Evolutionary conservation across 2,888 invertebrate species (phyloP).

Genomic region (Catocala fraxini): DNA sequence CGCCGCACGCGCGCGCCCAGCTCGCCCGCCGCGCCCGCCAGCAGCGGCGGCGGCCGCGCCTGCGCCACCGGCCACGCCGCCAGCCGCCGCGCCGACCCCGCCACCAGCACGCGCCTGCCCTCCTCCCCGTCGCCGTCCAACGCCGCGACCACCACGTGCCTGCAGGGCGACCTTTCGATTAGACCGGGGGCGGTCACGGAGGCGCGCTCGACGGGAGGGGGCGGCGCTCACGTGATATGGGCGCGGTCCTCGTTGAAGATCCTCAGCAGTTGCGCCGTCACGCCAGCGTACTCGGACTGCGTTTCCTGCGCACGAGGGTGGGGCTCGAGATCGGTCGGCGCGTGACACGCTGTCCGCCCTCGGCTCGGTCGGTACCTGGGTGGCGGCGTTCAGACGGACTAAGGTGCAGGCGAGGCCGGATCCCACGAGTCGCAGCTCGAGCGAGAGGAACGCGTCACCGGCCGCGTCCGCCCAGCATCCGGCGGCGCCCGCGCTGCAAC

Average conservation of each 20-base stretch:
- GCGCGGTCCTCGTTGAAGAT: slow-evolving; percentile 72
- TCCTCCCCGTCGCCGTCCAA: slow-evolving; percentile 29
- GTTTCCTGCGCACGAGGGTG: slow-evolving; percentile 58
- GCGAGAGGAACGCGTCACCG: slow-evolving; percentile 64
- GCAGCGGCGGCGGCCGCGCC: slow-evolving; percentile 45
- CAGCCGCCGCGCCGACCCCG: slow-evolving; percentile 29
- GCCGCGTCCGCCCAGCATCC: slow-evolving; percentile 61
- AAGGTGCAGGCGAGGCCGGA: slow-evolving; percentile 64
- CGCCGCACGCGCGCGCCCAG: slow-evolving; percentile 18
- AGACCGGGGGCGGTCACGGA: slow-evolving; percentile 43
- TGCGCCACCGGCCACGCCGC: slow-evolving; percentile 52
- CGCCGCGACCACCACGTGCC: slow-evolving; percentile 46
- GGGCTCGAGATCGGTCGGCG: neutral
- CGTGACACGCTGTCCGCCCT: neutral
- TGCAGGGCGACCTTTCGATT: slow-evolving; percentile 1
- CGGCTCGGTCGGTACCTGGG: slow-evolving; percentile 60
- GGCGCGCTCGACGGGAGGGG: slow-evolving; percentile 26
- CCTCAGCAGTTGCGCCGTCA: slow-evolving; percentile 66
- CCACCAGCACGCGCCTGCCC: slow-evolving; percentile 42
- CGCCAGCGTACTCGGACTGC: slow-evolving; percentile 73
- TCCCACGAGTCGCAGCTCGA: slow-evolving; percentile 63
- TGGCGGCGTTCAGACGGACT: slow-evolving; percentile 72
- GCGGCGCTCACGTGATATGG: slow-evolving; percentile 67
- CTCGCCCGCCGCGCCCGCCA: slow-evolving; percentile 35
- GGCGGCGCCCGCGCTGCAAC: slow-evolving; percentile 62